Base-by-base conservation (phyloP, 1,140 invertebrate species). In the Tachypleus tridentatus region DNA sequence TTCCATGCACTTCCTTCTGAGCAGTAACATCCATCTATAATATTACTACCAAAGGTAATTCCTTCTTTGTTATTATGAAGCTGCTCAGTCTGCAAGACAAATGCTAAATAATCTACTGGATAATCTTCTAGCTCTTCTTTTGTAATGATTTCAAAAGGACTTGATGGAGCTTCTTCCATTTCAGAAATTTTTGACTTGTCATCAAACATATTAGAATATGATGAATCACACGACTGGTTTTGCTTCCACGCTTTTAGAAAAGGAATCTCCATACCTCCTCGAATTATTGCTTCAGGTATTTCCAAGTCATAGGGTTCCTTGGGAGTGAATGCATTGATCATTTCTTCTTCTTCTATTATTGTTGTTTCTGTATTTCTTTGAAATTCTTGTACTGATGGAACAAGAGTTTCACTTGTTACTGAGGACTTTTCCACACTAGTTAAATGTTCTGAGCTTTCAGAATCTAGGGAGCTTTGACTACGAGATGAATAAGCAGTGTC, bases 361-460 rank as follows among this genome's bases (percentile, higher is more conserved):
- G 68, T 68, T 48, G 65, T 72, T 64, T 71, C 71, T 60, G 61
- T 52, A 52, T 72, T 69, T 29, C 69, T 67, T 48, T 8, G 64
- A 63, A 73, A 74, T 70, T 65, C 66, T 63, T 68, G 66, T 8
- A 77, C 78, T 7, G 90, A 92, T 5, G 89, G 86, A 9, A 95
- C 86, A 52, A 95, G 74, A 5, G 92, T 95, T 79, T 94, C 92
- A 3, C 90, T 93, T 48, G 88, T 80, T 76, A 93, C 91, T 58
- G 90, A 92, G 5, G 88, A 86, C 57, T 82, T 77, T 79, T 93
- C 90, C 69, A 92, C 82, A 75, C 89, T 92, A 5, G 85, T 88
- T 60, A 93, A 78, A 76, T 93, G 87, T 57, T 89, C 89, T 3
- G 90, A 93, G 70, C 87, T 89, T 75, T 93, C 85, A 3, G 90